Evolutionary conservation across 1,140 invertebrate species (phyloP), one percentile per base, ranked within the genome.

Genomic region (Musca vetustissima): DNA sequence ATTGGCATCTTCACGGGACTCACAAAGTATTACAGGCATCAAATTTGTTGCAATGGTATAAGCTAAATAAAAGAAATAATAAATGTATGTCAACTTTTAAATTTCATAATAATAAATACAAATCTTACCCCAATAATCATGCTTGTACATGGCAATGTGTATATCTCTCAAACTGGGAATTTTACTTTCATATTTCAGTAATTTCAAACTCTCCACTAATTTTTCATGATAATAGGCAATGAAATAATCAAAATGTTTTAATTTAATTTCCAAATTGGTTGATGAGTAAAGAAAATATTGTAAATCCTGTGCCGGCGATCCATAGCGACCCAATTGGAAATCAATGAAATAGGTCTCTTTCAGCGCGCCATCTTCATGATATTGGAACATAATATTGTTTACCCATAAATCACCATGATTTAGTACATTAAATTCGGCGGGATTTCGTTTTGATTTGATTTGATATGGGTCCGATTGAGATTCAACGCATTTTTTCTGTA

Each of bases 351-450:
- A 71, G 0, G 67, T 76, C 28, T 79, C 75, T 0, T 14, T 64
- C 0, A 77, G 53, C 66, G 75, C 25, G 0, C 72, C 76, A 0
- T 69, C 14, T 1, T 74, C 49, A 66, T 76, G 71, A 48, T 84
- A 82, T 65, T 78, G 84, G 74, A 90, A 90, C 66, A 91, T 75
- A 81, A 90, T 88, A 70, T 91, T 91, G 72, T 89, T 90, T 0
- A 87, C 79, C 89, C 89, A 90, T 6, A 85, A 83, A 75, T 90
- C 89, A 21, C 89, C 89, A 64, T 90, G 89, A 73, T 86, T 88
- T 9, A 90, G 79, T 4, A 89, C 88, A 70, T 86, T 85, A 64
- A 71, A 52, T 28, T 49, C 84, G 11, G 85, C 81, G 1, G 82
- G 71, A 13, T 84, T 71, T 2, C 73, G 74, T 66, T 50, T n/a